Conservation (phyloP, 2,113 vertebrate genomes). For the Numida meleagris region DNA sequence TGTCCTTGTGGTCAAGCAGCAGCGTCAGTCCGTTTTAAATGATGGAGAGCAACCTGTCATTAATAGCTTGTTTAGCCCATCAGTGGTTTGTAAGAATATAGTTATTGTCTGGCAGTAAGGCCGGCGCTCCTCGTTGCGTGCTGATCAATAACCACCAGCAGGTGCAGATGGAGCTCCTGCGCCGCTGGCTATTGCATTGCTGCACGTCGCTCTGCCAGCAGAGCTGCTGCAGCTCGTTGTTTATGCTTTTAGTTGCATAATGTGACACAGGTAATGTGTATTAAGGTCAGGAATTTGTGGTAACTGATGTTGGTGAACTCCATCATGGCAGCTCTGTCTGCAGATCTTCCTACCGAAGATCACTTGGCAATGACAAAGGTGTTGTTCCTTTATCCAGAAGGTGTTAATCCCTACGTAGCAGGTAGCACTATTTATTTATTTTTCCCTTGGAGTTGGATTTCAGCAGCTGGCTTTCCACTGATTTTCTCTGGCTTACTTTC, state of each 20-base stretch:
- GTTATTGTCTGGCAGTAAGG: constrained; percentile 38
- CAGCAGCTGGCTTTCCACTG: neutral
- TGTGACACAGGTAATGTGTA: too few relatives aligned
- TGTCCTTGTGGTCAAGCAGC: constrained; percentile 74
- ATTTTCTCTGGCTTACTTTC: neutral
- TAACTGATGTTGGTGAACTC: neutral
- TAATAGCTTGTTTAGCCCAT: constrained; percentile 72
- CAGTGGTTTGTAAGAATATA: constrained; percentile 63
- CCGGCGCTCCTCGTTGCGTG: constrained; percentile 2
- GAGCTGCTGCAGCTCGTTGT: neutral
- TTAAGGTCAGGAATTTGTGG: neutral
- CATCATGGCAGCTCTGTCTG: neutral
- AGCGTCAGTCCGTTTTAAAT: constrained; percentile 56
- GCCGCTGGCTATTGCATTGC: neutral
- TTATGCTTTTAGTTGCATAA: neutral
- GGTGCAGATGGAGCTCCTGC: neutral
- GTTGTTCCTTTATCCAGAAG: neutral
- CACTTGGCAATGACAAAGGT: neutral
- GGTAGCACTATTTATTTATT: fast-evolving
- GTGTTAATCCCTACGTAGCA: neutral
- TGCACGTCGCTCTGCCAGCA: neutral
- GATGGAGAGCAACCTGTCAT: constrained; percentile 70
- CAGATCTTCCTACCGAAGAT: neutral
- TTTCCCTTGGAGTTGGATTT: neutral
- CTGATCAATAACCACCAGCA: constrained; percentile 53